These are phyloP conservation scores for Intellagama lesueurii DNA, from an alignment of 2,797 vertebrate species.

Conservation along the genomic window DNA sequence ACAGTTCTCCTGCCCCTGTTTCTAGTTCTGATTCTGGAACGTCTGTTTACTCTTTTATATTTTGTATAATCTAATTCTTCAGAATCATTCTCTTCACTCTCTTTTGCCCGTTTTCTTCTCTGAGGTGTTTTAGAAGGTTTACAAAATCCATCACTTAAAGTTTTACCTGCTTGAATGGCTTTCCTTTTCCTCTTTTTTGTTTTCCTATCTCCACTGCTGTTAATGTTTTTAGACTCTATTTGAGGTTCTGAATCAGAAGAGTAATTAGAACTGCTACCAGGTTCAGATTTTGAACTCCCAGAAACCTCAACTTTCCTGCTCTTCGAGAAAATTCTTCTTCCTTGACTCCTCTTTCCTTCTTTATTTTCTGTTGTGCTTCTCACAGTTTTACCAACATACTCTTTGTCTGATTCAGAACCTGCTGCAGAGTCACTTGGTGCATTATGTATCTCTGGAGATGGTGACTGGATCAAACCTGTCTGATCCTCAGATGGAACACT, in stretches of 20 bases:
- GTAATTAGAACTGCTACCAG: conserved; percentile 33
- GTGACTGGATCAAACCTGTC: conserved; percentile 5
- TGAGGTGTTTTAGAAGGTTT: conserved; percentile 52
- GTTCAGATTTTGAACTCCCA: conserved; percentile 56
- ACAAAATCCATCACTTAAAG: not conserved
- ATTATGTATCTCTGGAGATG: not conserved
- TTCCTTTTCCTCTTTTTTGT: conserved; percentile 52
- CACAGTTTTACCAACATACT: not conserved
- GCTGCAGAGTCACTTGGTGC: conserved; percentile 2
- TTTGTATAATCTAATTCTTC: conserved; percentile 60
- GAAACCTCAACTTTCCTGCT: not conserved
- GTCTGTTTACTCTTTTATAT: conserved; percentile 49
- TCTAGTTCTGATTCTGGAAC: conserved; percentile 74
- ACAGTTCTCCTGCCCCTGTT: conserved; percentile 68
- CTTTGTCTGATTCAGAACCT: conserved; percentile 18
- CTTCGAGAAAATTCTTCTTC: conserved; percentile 18
- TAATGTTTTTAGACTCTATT: conserved; percentile 36
- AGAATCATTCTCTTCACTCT: conserved; percentile 61
- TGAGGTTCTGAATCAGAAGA: conserved; percentile 57
- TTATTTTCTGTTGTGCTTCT: conserved; percentile 3
- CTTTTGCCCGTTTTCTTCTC: conserved; percentile 62
- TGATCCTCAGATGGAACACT: conserved; percentile 25
- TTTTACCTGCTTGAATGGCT: conserved; percentile 11
- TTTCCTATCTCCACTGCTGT: conserved; percentile 47
- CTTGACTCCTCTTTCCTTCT: not conserved